A percentile compares a stretch with the other conserved stretches of the same genome.
Conservation (phyloP, 2,888 invertebrate genomes). For the Parnassius smintheus region DNA sequence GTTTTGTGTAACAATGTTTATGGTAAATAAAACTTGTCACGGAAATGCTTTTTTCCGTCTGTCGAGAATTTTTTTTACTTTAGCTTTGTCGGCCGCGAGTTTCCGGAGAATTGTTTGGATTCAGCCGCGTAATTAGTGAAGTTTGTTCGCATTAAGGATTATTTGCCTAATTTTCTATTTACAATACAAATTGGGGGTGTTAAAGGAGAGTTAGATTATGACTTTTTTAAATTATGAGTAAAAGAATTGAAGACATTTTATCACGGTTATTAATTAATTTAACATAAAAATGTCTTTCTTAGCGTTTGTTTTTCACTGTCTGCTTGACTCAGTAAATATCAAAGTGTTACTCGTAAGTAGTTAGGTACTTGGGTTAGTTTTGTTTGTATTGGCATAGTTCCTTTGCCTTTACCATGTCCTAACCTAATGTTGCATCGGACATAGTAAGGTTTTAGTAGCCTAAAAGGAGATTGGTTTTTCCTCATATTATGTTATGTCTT, state of each 20-base stretch:
- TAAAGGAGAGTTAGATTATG: slow-evolving; percentile 48
- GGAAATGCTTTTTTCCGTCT: slow-evolving; percentile 76
- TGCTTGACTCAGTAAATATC: no score
- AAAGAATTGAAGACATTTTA: slow-evolving; percentile 22
- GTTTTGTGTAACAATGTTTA: slow-evolving; percentile 74
- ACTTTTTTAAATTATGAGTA: slow-evolving; percentile 20
- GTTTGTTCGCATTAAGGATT: slow-evolving; percentile 72
- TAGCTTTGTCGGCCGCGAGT: slow-evolving; percentile 61
- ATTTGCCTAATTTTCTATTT: slow-evolving; percentile 70
- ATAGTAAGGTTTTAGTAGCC: no score
- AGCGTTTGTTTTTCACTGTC: no score
- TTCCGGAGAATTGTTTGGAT: slow-evolving; percentile 71
- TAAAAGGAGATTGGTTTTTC: no score
- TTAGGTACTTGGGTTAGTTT: no score
- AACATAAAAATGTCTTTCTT: no score
- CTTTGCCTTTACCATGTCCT: no score
- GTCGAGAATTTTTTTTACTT: slow-evolving; percentile 64
- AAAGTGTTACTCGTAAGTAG: no score
- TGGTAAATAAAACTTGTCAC: slow-evolving; percentile 80
- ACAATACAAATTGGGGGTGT: slow-evolving; percentile 64
- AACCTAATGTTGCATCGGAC: no score
- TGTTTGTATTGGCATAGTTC: no score
- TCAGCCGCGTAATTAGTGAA: slow-evolving; percentile 80
- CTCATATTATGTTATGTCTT: no score
- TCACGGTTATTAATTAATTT: not conserved